phyloP scores from a whole-genome alignment of 2,797 vertebrate genomes.

The Cercopithecus hamlyni region DNA sequence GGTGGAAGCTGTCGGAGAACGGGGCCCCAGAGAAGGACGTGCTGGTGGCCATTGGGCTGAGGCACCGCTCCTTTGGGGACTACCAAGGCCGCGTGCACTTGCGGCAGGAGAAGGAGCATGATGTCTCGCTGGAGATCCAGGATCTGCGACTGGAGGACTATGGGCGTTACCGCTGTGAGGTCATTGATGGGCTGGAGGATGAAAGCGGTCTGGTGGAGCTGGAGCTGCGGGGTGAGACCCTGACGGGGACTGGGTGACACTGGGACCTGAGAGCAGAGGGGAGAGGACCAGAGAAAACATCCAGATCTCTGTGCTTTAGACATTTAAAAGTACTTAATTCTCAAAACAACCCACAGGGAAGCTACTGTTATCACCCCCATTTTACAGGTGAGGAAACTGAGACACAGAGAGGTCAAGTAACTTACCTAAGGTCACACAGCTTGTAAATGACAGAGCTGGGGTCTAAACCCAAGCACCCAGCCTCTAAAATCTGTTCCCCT shows the following conservation, averaged over 20 bases:
- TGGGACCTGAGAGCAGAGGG: not conserved
- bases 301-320: not conserved
- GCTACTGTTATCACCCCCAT: not conserved
- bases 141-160: constrained; percentile 90
- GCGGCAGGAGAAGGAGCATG: constrained; percentile 68
- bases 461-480: not conserved
- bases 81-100: constrained; percentile 91
- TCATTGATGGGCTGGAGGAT: constrained; percentile 95
- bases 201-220: constrained; percentile 92
- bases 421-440: not conserved
- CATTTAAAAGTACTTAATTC: not conserved
- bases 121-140: constrained; percentile 90
- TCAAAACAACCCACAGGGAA: not conserved
- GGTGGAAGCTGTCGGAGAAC: constrained; percentile 90
- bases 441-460: not conserved
- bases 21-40: constrained; percentile 90
- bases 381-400: not conserved
- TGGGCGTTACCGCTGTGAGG: constrained; percentile 94
- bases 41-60: constrained; percentile 91
- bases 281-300: not conserved
- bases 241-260: fast-evolving
- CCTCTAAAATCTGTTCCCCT: not conserved
- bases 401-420: not conserved
- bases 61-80: constrained; percentile 88
- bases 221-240: constrained; percentile 88